Evolutionary conservation across 2,113 vertebrate species (phyloP).

Genomic region (Anhinga rufa): DNA sequence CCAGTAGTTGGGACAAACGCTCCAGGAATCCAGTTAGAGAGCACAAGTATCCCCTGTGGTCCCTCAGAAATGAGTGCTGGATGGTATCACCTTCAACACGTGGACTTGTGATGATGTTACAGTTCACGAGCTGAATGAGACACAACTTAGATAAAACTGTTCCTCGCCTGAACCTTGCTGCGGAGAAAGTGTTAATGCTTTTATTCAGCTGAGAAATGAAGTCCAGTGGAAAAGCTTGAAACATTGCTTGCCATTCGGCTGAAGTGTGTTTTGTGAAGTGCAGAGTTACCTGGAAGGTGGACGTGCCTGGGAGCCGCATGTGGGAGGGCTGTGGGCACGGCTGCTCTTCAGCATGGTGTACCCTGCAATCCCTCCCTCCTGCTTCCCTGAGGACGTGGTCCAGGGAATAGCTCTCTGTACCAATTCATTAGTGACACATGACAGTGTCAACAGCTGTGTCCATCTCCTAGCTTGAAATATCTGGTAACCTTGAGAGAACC

Average conservation of each 20-base stretch:
- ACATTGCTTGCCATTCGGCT: background rate
- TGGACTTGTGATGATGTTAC: background rate
- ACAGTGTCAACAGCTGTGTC: constrained; percentile 21
- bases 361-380: background rate
- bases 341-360: background rate
- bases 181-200: background rate
- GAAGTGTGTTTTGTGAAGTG: background rate
- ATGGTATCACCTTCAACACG: background rate
- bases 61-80: background rate
- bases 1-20: background rate
- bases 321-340: background rate
- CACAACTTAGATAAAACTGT: background rate
- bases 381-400: background rate
- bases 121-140: background rate
- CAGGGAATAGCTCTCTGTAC: background rate
- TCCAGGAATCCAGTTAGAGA: constrained; percentile 1
- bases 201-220: background rate
- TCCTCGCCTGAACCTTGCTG: background rate
- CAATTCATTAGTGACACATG: background rate
- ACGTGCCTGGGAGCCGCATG: background rate
- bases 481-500: constrained; percentile 36
- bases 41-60: background rate
- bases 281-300: background rate
- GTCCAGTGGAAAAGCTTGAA: background rate
- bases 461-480: background rate